A percentile compares a stretch with the other conserved stretches of the same genome.
phyloP scores from a whole-genome alignment of 2,113 vertebrate genomes.

The Semnopithecus entellus region DNA sequence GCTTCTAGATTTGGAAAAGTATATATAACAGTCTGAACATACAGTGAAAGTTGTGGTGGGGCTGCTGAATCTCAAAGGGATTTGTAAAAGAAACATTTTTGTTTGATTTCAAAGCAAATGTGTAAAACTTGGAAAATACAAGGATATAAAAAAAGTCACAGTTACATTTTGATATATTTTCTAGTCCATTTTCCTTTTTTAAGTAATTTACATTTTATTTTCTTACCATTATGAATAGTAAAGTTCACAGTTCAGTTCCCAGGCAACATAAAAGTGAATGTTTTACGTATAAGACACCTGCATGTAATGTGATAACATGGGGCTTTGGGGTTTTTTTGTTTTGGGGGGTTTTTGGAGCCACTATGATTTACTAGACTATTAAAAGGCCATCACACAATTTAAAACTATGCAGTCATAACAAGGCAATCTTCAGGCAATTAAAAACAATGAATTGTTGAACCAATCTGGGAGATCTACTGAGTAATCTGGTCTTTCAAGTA shows the following conservation, averaged over 20 bases:
- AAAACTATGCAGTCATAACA: slow-evolving; percentile 32
- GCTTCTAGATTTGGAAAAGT: neutral
- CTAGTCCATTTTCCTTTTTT: neutral
- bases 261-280: neutral
- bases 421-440: neutral
- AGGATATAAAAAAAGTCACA: neutral
- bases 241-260: slow-evolving; percentile 38
- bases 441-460: neutral
- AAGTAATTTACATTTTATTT: slow-evolving; percentile 6
- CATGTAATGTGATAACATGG: neutral
- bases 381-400: slow-evolving; percentile 21
- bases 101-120: neutral
- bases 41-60: neutral
- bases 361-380: neutral
- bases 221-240: neutral
- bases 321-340: no score
- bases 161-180: slow-evolving; percentile 1
- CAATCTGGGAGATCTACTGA: neutral
- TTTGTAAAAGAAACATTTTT: slow-evolving; percentile 1
- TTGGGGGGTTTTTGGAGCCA: neutral
- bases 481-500: neutral
- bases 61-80: neutral
- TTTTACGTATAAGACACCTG: neutral
- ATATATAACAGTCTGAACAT: neutral
- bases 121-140: slow-evolving; percentile 19